These are phyloP conservation scores for Siniperca undulata DNA, from an alignment of 2,797 vertebrate species.

Conservation along the genomic window DNA sequence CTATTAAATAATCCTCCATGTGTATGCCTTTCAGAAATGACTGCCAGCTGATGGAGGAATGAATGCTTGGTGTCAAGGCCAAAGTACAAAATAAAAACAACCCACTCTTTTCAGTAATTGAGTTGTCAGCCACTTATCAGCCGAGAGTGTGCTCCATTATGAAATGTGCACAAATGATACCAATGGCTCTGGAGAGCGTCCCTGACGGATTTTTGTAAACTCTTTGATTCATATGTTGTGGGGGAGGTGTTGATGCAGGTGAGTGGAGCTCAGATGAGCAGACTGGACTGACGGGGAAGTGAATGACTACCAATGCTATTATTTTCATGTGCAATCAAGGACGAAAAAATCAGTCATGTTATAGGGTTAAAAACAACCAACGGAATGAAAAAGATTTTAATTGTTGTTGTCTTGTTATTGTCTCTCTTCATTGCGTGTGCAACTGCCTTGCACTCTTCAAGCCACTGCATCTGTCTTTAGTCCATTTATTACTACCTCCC, in stretches of 20 bases:
- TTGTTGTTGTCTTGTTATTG: slow-evolving; percentile 1
- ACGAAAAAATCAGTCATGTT: slow-evolving; percentile 24
- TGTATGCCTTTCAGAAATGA: slow-evolving; percentile 22
- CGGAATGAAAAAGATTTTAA: slow-evolving; percentile 2
- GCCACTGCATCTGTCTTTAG: slow-evolving; percentile 13
- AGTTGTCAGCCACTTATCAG: slow-evolving; percentile 52
- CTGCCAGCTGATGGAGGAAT: slow-evolving; percentile 33
- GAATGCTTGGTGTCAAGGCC: slow-evolving; percentile 36
- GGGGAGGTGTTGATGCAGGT: slow-evolving; percentile 59
- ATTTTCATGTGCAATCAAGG: slow-evolving; percentile 21
- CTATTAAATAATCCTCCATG: slow-evolving; percentile 4
- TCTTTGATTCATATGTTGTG: slow-evolving; percentile 47
- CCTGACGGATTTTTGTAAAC: slow-evolving; percentile 30
- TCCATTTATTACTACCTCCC: slow-evolving; percentile 39
- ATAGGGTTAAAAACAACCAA: slow-evolving; percentile 5
- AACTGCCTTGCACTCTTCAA: slow-evolving; percentile 1
- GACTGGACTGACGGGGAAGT: slow-evolving; percentile 40
- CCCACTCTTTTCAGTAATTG: slow-evolving; percentile 29
- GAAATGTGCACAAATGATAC: slow-evolving; percentile 42
- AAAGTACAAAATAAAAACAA: not conserved
- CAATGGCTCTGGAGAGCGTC: slow-evolving; percentile 33
- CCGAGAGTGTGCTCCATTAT: slow-evolving; percentile 25
- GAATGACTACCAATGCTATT: slow-evolving; percentile 41
- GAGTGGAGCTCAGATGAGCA: slow-evolving; percentile 51
- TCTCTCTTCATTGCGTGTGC: not conserved